These are phyloP conservation scores for Corythornis madagascariensis DNA, from an alignment of 2,113 vertebrate species.

Conservation along the genomic window DNA sequence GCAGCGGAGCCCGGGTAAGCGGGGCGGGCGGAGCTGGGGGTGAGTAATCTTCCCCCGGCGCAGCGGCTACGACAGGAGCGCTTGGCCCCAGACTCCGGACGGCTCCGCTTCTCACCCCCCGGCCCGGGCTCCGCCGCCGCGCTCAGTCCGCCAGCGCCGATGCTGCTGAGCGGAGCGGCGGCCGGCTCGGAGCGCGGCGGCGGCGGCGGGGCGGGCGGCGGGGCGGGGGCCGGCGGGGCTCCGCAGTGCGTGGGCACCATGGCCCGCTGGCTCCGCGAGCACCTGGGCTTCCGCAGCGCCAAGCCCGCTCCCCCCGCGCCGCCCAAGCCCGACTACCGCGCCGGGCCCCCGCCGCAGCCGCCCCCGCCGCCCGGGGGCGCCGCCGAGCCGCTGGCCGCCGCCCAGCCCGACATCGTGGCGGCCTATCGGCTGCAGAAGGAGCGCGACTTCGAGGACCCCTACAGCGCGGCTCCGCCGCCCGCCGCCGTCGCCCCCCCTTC, in stretches of 20 bases:
- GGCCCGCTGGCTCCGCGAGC: constrained; percentile 96
- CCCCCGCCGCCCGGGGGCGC: constrained; percentile 76
- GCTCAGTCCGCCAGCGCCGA: constrained; percentile 32
- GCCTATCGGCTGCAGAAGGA: constrained; percentile 93
- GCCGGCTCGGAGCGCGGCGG: not conserved
- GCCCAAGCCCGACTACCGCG: constrained; percentile 90
- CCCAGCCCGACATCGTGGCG: constrained; percentile 91
- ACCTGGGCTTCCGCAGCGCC: constrained; percentile 91
- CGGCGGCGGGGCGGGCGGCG: constrained; percentile 61
- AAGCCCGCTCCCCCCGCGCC: constrained; percentile 88
- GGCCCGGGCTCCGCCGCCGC: constrained; percentile 14
- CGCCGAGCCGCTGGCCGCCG: constrained; percentile 73
- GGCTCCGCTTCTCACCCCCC: not conserved
- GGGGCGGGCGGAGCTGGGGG: not conserved
- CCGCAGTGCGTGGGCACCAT: constrained; percentile 89
- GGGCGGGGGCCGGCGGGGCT: constrained; percentile 15
- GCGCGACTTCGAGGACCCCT: constrained; percentile 95
- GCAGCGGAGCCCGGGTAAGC: too few relatives aligned
- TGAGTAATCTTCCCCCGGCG: not conserved
- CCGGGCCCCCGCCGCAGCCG: constrained; percentile 73
- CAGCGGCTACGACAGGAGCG: not conserved
- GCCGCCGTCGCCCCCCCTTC: constrained; percentile 69
- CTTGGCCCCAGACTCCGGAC: too few relatives aligned
- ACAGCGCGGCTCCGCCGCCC: constrained; percentile 77
- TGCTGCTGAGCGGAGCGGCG: constrained; percentile 77